Percentiles rank a stretch among this genome's conserved stretches.
phyloP scores from a whole-genome alignment of 2,888 invertebrate genomes.

The Stenoptilia bipunctidactyla region DNA sequence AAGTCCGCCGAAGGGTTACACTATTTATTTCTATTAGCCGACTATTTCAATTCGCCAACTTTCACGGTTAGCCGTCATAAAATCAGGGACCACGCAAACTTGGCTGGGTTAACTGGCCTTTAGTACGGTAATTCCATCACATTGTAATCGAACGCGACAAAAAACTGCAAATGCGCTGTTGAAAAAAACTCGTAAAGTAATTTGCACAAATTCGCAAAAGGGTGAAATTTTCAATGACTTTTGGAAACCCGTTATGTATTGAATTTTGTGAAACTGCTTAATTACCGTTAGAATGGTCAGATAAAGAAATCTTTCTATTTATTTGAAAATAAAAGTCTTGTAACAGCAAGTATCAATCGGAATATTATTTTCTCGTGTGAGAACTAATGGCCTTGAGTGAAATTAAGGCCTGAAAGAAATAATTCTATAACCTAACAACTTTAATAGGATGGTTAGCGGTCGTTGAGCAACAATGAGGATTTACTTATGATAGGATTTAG shows the following conservation, averaged over 20 bases:
- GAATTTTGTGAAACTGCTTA: conserved; percentile 29
- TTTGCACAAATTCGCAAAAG: conserved; percentile 69
- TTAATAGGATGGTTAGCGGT: too few species aligned
- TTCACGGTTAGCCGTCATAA: conserved; percentile 31
- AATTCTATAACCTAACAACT: too few species aligned
- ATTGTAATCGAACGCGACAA: conserved; percentile 44
- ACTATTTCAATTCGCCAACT: conserved; percentile 39
- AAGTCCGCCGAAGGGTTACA: conserved; percentile 53
- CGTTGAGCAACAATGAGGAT: too few species aligned
- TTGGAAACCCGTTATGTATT: conserved; percentile 43
- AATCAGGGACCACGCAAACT: conserved; percentile 31
- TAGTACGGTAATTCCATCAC: conserved; percentile 29
- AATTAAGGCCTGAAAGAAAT: too few species aligned
- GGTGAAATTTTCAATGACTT: conserved; percentile 37
- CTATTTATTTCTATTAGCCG: conserved; percentile 58
- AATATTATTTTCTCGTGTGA: too few species aligned
- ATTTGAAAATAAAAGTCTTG: too few species aligned
- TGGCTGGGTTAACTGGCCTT: conserved; percentile 29
- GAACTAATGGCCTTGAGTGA: too few species aligned
- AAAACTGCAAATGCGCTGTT: conserved; percentile 40
- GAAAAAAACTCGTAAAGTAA: conserved; percentile 60
- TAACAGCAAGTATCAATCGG: too few species aligned
- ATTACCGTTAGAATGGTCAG: conserved; percentile 26
- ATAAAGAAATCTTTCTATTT: too few species aligned
- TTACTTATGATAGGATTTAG: too few species aligned